Evolutionary conservation across 2,888 invertebrate species (phyloP), one percentile per base, ranked within the genome.

Genomic region (Thecocarcelia acutangulata): DNA sequence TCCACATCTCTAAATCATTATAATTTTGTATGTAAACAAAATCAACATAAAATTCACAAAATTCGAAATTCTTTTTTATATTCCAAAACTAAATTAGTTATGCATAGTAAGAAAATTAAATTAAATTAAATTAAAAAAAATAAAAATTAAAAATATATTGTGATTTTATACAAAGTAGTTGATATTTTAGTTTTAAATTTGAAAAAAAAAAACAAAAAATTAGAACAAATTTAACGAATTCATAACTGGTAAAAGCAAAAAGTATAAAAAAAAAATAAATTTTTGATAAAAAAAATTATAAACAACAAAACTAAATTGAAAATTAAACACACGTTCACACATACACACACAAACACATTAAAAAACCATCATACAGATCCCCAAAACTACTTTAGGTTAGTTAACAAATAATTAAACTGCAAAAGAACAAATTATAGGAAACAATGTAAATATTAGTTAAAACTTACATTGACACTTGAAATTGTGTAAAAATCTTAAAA

Each of bases 111-210:
- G 52, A 72, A 33, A 68, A 54, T 12, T 74, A 66, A 64, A 54
- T 48, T 42, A n/a, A 40, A 24, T 46, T 69, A 54, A 72, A 58
- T 28, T 28, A 80, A 54, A 46, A 74, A 66, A 54, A 73, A 52
- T 12, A 64, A 33, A 42, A 50, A 78, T 63, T 70, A 68, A 75
- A 83, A 79, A 72, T 78, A 78, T 77, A 85, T 83, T 84, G 85
- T 87, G 84, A 86, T 85, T 86, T 87, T 85, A 84, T 84, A 85
- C 85, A 85, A 84, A 84, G 75, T 85, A 84, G 84, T 83, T 70
- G 84, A 80, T 84, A 86, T 84, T 84, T 80, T 83, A 84, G 79
- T 80, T 81, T 79, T 72, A 80, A 79, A 69, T 64, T 68, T 48
- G 72, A 73, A 40, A 56, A 50, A 42, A 52, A 15, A 17, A 52